Evolutionary conservation across 2,113 vertebrate species (phyloP).

Genomic region (Tylochromis polylepis): DNA sequence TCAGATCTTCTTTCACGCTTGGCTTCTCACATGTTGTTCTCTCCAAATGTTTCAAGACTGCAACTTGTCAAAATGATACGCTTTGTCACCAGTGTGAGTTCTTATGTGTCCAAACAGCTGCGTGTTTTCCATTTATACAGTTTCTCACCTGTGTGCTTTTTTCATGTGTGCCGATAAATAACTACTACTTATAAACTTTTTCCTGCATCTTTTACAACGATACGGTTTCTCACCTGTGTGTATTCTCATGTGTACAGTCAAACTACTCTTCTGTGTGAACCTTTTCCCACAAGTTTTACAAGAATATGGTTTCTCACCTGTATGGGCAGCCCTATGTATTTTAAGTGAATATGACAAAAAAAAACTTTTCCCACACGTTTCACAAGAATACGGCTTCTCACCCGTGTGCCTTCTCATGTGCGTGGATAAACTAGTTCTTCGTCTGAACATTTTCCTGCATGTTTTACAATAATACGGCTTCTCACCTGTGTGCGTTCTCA

Average conservation of each 20-base stretch:
- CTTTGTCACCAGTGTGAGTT: background rate
- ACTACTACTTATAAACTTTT: background rate
- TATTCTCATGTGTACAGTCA: background rate
- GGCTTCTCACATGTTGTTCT: background rate
- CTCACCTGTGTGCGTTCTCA: background rate
- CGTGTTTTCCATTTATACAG: background rate
- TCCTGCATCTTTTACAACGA: background rate
- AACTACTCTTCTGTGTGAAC: background rate
- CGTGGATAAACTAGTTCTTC: rapidly evolving
- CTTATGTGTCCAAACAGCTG: background rate
- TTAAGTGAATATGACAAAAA: background rate
- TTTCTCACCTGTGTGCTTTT: background rate
- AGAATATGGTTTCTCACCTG: background rate
- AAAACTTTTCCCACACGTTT: background rate
- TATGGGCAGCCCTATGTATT: background rate
- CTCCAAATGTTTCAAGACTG: background rate
- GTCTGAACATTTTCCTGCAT: background rate
- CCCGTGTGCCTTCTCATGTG: background rate
- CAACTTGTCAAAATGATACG: background rate
- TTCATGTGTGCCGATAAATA: rapidly evolving
- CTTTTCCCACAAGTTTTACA: background rate
- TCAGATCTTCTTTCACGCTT: background rate
- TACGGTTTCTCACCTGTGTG: background rate
- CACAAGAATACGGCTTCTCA: background rate
- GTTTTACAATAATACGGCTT: background rate